Conservation (phyloP, 2,113 vertebrate species). For the Crotalus viridis region DNA sequence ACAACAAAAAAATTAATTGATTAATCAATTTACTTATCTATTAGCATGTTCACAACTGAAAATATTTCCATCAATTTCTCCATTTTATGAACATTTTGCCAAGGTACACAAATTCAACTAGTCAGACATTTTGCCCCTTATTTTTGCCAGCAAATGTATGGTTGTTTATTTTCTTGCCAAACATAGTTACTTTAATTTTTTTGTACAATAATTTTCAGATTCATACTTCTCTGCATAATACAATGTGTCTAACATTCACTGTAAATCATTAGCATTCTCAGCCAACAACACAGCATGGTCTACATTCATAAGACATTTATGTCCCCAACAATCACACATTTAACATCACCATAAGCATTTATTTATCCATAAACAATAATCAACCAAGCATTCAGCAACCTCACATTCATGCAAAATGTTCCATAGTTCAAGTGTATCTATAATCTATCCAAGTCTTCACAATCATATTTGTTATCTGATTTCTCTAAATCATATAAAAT, state of each 20-base stretch:
- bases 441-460: neutral
- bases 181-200: neutral
- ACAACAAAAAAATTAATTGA: neutral
- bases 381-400: neutral
- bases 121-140: neutral
- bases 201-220: neutral
- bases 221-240: neutral
- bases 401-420: neutral
- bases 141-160: neutral
- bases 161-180: neutral
- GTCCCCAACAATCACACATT: neutral
- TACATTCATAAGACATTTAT: neutral
- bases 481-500: neutral
- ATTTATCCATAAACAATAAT: neutral
- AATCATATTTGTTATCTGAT: neutral
- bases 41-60: neutral
- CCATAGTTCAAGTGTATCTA: neutral
- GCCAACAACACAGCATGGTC: neutral
- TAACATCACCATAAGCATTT: neutral
- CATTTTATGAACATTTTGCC: neutral
- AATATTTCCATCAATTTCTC: neutral
- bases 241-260: neutral
- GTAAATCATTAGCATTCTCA: neutral
- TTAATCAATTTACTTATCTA: neutral
- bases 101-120: neutral